Percentiles rank a stretch among this genome's conserved stretches.
phyloP scores from a whole-genome alignment of 1,140 invertebrate genomes.

The Artemia franciscana region DNA sequence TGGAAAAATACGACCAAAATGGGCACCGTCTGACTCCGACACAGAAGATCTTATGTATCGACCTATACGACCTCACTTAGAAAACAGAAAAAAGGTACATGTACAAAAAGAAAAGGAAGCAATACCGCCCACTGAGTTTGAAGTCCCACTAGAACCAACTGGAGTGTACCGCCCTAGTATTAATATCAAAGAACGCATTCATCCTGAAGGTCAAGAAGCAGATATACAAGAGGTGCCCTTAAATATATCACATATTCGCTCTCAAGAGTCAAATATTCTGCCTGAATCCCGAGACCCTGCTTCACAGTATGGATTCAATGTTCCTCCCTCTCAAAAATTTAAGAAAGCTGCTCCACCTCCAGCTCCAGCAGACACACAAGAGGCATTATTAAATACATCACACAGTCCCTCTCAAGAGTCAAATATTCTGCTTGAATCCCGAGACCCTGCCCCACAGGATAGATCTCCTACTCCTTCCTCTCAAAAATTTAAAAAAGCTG shows the following conservation, averaged over 20 bases:
- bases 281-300: not conserved
- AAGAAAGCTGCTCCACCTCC: constrained; percentile 18
- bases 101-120: constrained; percentile 20
- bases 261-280: not conserved
- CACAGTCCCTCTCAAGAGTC: not conserved
- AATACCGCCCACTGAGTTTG: constrained; percentile 30
- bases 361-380: constrained; percentile 19
- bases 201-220: constrained; percentile 3
- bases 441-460: no score
- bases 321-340: constrained; percentile 31
- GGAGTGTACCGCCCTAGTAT: constrained; percentile 27
- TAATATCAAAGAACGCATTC: constrained; percentile 31
- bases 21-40: constrained; percentile 29
- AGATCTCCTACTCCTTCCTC: constrained; percentile 30
- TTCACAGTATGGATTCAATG: no score
- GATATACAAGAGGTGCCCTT: no score
- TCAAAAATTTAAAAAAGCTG: constrained; percentile 24
- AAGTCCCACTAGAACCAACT: constrained; percentile 23
- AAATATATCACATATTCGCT: not conserved
- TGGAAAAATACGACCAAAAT: constrained; percentile 31
- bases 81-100: constrained; percentile 8
- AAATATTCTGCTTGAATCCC: not conserved
- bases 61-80: constrained; percentile 30
- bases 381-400: not conserved
- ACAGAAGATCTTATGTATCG: constrained; percentile 28